Conservation (phyloP, 2,888 invertebrate genomes). For the Drosophila mercatorum region DNA sequence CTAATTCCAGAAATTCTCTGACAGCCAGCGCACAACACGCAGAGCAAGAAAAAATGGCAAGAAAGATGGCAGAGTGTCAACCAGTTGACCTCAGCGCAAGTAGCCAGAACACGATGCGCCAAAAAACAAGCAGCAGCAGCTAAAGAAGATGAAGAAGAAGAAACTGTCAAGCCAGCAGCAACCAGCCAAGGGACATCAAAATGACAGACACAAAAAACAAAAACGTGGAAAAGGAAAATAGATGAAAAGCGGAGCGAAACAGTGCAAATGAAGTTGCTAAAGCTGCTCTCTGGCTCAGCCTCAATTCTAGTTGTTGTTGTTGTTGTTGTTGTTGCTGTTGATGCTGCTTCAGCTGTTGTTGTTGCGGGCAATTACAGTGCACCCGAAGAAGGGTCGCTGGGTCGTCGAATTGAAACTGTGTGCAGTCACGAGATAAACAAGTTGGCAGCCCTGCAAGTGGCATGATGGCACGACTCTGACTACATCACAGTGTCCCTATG, state of each 20-base stretch:
- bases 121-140: slow-evolving; percentile 8
- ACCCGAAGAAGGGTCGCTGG: slow-evolving; percentile 51
- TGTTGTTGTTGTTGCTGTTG: slow-evolving; percentile 37
- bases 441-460: slow-evolving; percentile 73
- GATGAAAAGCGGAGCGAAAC: slow-evolving; percentile 31
- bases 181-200: slow-evolving; percentile 60
- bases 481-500: not conserved
- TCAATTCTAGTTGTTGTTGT: slow-evolving; percentile 38
- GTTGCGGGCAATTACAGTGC: slow-evolving; percentile 57
- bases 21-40: slow-evolving; percentile 24
- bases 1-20: slow-evolving; percentile 37
- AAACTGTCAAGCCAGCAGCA: slow-evolving; percentile 36
- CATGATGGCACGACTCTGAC: slow-evolving; percentile 40
- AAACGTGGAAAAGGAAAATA: slow-evolving; percentile 4
- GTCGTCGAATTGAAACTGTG: slow-evolving; percentile 62
- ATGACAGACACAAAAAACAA: slow-evolving; percentile 31
- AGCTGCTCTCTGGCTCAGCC: slow-evolving; percentile 57
- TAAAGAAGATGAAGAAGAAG: slow-evolving; percentile 5
- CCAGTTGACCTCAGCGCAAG: slow-evolving; percentile 73
- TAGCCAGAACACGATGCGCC: slow-evolving; percentile 45
- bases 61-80: slow-evolving; percentile 60
- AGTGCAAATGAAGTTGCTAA: slow-evolving; percentile 75
- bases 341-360: slow-evolving; percentile 23
- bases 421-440: slow-evolving; percentile 76
- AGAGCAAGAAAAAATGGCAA: slow-evolving; percentile 16